phyloP scores from a whole-genome alignment of 2,113 vertebrate species.

The Python bivittatus region DNA sequence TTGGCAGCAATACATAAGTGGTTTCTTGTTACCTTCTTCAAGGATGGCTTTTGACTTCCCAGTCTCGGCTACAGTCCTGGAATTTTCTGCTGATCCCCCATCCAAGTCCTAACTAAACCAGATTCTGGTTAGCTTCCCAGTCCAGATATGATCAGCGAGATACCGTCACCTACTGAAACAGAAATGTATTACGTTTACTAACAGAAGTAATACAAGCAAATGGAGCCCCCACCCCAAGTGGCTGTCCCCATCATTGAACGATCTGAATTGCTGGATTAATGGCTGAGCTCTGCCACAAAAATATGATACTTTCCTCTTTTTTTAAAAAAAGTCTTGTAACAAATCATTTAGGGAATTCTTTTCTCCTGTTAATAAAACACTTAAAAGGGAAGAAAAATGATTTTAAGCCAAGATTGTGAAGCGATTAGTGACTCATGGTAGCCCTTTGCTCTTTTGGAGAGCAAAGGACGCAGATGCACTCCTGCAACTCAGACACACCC shows the following conservation, averaged over 20 bases:
- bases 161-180: not conserved
- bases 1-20: not conserved
- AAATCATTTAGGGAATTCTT: not conserved
- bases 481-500: conserved; percentile 7
- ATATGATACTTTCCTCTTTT: not conserved
- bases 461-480: accelerated
- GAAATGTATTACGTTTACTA: not conserved
- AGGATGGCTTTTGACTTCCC: not conserved
- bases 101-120: not conserved
- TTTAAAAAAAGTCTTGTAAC: not conserved
- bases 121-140: not conserved
- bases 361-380: not conserved
- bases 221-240: not conserved
- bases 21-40: not conserved
- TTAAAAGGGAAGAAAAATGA: not conserved
- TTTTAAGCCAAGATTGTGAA: conserved; percentile 8
- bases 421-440: conserved; percentile 41
- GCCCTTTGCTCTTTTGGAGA: conserved; percentile 41
- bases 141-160: not conserved
- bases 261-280: not conserved
- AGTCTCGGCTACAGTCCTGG: not conserved
- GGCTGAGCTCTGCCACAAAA: not conserved
- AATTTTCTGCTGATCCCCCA: not conserved
- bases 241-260: not conserved
- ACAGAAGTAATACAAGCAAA: not conserved